These are phyloP conservation scores for Phlogophora meticulosa DNA, from an alignment of 2,888 invertebrate species.

Conservation along the genomic window DNA sequence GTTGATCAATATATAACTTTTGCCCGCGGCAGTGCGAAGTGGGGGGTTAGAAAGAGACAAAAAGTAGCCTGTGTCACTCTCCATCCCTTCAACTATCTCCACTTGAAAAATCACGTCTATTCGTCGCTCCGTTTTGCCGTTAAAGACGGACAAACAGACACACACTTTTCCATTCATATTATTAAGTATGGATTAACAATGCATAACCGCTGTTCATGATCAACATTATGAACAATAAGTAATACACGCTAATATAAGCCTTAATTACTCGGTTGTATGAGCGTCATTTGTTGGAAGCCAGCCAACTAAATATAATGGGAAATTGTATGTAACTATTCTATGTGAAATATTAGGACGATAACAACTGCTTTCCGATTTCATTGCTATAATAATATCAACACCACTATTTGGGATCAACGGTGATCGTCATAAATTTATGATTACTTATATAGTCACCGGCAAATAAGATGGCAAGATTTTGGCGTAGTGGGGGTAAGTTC, in stretches of 20 bases:
- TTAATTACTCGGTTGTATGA: slow-evolving; percentile 1
- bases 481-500: too few species aligned
- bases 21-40: too few species aligned
- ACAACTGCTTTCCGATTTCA: slow-evolving; percentile 26
- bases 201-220: slow-evolving; percentile 6
- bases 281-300: slow-evolving; percentile 19
- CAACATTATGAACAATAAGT: slow-evolving; percentile 12
- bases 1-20: slow-evolving; percentile 13
- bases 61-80: too few species aligned
- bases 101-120: too few species aligned
- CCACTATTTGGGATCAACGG: background rate
- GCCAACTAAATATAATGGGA: slow-evolving; percentile 26
- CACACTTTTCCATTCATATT: too few species aligned
- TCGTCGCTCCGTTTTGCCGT: too few species aligned
- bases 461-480: too few species aligned
- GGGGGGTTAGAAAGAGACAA: too few species aligned
- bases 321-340: slow-evolving; percentile 14
- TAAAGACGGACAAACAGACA: too few species aligned
- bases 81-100: too few species aligned
- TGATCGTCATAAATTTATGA: slow-evolving; percentile 14
- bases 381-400: slow-evolving; percentile 15
- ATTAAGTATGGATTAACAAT: too few species aligned
- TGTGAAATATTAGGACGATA: slow-evolving; percentile 18
- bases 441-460: too few species aligned
- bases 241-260: background rate